Conservation (phyloP, 2,888 invertebrate species). For the Ophonus ardosiacus region DNA sequence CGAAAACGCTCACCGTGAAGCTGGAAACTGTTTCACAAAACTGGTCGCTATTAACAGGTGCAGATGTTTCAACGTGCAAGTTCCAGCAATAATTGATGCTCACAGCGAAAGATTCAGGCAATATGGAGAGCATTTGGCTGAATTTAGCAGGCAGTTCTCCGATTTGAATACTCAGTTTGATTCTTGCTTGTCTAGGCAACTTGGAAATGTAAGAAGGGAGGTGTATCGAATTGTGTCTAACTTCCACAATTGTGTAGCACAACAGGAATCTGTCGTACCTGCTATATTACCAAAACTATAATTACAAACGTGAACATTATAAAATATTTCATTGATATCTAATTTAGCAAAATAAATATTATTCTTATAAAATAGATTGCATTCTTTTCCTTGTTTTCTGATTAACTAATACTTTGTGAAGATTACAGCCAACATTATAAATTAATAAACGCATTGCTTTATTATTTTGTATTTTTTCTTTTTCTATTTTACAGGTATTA, state of each 20-base stretch:
- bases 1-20: conserved; percentile 12
- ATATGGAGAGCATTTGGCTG: neutral
- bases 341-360: too few relatives aligned
- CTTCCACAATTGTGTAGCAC: conserved; percentile 4
- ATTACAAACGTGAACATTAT: too few relatives aligned
- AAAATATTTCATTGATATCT: too few relatives aligned
- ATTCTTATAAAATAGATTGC: too few relatives aligned
- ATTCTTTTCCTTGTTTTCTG: too few relatives aligned
- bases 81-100: neutral
- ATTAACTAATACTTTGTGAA: too few relatives aligned
- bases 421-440: too few relatives aligned
- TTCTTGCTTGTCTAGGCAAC: neutral
- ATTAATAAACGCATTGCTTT: too few relatives aligned
- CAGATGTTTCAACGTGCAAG: neutral
- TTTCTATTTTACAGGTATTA: too few relatives aligned
- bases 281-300: too few relatives aligned
- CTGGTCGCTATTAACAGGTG: neutral
- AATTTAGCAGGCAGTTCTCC: neutral
- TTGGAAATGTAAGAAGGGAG: neutral
- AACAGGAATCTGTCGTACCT: neutral
- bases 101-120: neutral
- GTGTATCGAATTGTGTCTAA: neutral
- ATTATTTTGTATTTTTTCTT: too few relatives aligned
- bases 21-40: conserved; percentile 14
- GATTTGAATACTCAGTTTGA: conserved; percentile 33